phyloP scores from a whole-genome alignment of 2,888 invertebrate species.

The Tillus elongatus region DNA sequence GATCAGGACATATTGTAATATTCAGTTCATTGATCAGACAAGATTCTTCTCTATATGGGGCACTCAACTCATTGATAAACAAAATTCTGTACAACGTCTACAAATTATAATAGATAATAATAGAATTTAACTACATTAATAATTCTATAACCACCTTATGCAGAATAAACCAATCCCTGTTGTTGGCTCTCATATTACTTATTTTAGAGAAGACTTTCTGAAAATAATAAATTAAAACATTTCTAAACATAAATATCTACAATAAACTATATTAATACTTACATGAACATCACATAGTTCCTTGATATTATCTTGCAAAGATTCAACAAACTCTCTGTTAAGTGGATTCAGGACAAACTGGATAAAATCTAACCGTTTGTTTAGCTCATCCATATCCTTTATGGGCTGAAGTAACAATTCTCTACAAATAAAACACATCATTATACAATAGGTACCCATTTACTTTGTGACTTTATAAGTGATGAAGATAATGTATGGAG shows the following conservation, averaged over 20 bases:
- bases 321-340: slow-evolving; percentile 53
- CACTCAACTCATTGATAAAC: slow-evolving; percentile 57
- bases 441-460: too few species aligned
- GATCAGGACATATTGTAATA: slow-evolving; percentile 44
- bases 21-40: slow-evolving; percentile 47
- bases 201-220: slow-evolving; percentile 58
- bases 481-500: too few species aligned
- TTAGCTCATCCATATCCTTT: slow-evolving; percentile 50
- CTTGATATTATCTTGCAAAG: slow-evolving; percentile 52
- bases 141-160: slow-evolving; percentile 48
- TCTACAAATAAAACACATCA: slow-evolving; percentile 43
- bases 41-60: slow-evolving; percentile 42
- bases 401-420: slow-evolving; percentile 63
- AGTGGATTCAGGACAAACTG: slow-evolving; percentile 55
- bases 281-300: slow-evolving; percentile 56
- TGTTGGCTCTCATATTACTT: slow-evolving; percentile 51
- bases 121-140: slow-evolving; percentile 8
- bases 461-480: too few species aligned
- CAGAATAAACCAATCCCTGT: slow-evolving; percentile 60
- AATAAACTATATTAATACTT: slow-evolving; percentile 26
- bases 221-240: slow-evolving; percentile 16
- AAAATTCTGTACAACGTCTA: slow-evolving; percentile 63
- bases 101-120: slow-evolving; percentile 23
- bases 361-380: slow-evolving; percentile 60
- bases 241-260: slow-evolving; percentile 7